Evolutionary conservation across 2,888 invertebrate genomes (phyloP).

Genomic region (Heliconius erato): DNA sequence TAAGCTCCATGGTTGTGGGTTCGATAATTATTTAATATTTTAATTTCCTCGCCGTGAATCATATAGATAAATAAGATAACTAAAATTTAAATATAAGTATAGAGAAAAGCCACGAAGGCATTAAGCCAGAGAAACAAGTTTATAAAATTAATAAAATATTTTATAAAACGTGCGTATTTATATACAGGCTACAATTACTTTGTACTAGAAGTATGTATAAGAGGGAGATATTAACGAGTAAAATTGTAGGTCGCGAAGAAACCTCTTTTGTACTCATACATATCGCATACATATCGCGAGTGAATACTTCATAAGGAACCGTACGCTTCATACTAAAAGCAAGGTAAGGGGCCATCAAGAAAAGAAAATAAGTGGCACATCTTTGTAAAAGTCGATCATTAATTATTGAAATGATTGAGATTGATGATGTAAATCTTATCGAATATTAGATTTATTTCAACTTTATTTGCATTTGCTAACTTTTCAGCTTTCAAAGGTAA

Average conservation of each 20-base stretch:
- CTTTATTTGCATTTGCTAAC: too few relatives aligned
- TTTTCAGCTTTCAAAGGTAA: too few relatives aligned
- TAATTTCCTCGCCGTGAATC: too few relatives aligned
- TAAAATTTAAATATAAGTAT: too few relatives aligned
- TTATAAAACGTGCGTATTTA: background rate
- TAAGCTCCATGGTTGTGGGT: too few relatives aligned
- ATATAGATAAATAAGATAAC: background rate
- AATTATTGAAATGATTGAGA: too few relatives aligned
- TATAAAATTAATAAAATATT: background rate
- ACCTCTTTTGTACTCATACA: slow-evolving; percentile 7
- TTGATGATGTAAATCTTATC: too few relatives aligned
- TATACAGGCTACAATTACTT: background rate
- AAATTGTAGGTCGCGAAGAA: slow-evolving; percentile 8
- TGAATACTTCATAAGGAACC: slow-evolving; percentile 14
- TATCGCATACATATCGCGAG: slow-evolving; percentile 14
- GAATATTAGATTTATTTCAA: background rate
- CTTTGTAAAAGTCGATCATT: background rate
- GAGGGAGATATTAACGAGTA: background rate
- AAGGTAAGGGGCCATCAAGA: background rate
- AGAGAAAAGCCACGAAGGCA: too few relatives aligned
- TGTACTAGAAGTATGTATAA: background rate
- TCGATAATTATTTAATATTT: too few relatives aligned
- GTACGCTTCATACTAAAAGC: slow-evolving; percentile 17
- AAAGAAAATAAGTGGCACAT: background rate
- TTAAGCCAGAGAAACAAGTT: background rate